These are phyloP conservation scores for Mormyrops boulengeri DNA, from an alignment of 2,797 vertebrate genomes.

Conservation along the genomic window DNA sequence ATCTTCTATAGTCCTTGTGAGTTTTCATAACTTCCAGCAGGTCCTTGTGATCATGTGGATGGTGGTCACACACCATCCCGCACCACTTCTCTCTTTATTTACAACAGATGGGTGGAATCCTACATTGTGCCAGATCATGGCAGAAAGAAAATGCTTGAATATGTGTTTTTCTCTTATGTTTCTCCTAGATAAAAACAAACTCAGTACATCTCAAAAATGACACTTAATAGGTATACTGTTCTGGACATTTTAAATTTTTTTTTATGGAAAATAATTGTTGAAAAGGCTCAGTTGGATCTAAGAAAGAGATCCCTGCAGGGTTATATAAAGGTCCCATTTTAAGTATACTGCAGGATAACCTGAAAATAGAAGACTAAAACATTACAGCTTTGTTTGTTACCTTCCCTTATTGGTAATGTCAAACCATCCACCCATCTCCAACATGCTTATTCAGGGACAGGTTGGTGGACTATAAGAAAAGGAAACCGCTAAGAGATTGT, in stretches of 20 bases:
- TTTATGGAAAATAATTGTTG: neutral
- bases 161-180: neutral
- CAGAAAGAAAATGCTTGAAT: neutral
- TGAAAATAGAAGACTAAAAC: neutral
- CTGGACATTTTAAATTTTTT: neutral
- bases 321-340: neutral
- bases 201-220: neutral
- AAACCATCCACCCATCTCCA: neutral
- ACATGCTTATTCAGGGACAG: neutral
- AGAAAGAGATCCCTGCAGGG: neutral
- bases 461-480: neutral
- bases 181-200: constrained; percentile 1
- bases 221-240: neutral
- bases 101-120: neutral
- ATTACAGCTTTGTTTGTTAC: neutral
- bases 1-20: neutral
- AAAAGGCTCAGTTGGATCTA: neutral
- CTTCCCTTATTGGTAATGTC: neutral
- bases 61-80: neutral
- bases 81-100: neutral
- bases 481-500: too few relatives aligned
- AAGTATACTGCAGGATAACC: neutral
- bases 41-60: neutral
- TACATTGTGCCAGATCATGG: neutral
- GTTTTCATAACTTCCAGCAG: neutral